Evolutionary conservation across 2,888 invertebrate species (phyloP).

Genomic region (Pterobdella sp.): DNA sequence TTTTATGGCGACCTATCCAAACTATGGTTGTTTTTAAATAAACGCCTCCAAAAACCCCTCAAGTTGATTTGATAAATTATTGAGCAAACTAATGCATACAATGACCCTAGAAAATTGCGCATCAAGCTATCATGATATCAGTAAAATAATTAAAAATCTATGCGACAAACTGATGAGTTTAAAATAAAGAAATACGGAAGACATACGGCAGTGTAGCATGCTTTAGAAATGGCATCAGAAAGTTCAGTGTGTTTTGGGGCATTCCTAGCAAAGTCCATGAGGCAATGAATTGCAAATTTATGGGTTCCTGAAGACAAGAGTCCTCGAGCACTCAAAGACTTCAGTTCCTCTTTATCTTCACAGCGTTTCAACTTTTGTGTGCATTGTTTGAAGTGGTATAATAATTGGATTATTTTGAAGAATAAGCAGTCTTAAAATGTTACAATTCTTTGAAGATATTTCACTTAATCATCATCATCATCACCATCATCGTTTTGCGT

Average conservation of each 20-base stretch:
- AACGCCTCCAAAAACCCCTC: too few species aligned
- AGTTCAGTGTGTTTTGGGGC: background rate
- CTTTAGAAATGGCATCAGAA: background rate
- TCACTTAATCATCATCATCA: too few species aligned
- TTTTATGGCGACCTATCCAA: too few species aligned
- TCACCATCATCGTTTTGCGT: too few species aligned
- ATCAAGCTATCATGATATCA: background rate
- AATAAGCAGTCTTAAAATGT: too few species aligned
- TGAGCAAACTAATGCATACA: too few species aligned
- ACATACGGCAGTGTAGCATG: constrained; percentile 1
- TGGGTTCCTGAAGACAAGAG: constrained; percentile 52
- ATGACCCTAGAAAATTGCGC: background rate
- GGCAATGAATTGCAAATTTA: constrained; percentile 84
- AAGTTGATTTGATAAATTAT: too few species aligned
- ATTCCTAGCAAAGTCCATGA: constrained; percentile 65
- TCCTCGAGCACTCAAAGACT: background rate
- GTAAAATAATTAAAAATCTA: background rate
- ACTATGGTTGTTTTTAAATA: too few species aligned
- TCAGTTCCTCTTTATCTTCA: background rate
- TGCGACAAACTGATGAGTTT: background rate
- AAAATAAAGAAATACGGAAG: background rate
- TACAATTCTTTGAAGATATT: too few species aligned
- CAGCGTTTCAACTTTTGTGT: too few species aligned
- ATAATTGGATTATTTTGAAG: too few species aligned
- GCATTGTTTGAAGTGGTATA: too few species aligned